These are phyloP conservation scores for Megalops cyprinoides DNA, from an alignment of 2,797 vertebrate species.

Conservation along the genomic window DNA sequence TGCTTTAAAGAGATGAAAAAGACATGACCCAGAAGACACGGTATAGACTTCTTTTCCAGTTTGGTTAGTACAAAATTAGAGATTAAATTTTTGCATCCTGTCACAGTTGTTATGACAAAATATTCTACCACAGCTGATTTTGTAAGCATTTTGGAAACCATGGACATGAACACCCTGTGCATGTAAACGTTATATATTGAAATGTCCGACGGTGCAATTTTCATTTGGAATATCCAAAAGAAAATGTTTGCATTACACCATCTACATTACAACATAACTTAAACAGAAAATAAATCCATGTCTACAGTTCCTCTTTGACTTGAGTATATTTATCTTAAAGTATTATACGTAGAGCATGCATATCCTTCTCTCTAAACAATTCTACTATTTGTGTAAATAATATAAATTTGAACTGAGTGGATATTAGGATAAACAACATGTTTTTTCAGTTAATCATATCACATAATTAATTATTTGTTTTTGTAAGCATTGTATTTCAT, in stretches of 20 bases:
- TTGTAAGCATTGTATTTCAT: constrained; percentile 21
- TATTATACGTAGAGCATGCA: constrained; percentile 25
- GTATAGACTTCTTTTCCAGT: neutral
- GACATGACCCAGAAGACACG: neutral
- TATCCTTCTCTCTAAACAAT: neutral
- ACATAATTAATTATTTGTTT: neutral
- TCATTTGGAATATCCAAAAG: neutral
- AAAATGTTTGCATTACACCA: constrained; percentile 20
- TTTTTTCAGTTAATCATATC: neutral
- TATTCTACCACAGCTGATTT: neutral
- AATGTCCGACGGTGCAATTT: neutral
- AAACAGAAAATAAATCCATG: neutral
- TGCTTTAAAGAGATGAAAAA: neutral
- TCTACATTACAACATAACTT: neutral
- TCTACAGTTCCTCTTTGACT: constrained; percentile 1
- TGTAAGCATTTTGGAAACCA: neutral
- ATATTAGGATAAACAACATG: neutral
- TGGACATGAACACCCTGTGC: neutral
- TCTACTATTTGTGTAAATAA: neutral
- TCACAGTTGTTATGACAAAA: neutral
- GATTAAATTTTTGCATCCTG: neutral
- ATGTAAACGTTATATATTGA: neutral
- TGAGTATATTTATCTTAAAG: constrained; percentile 17
- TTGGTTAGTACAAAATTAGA: neutral
- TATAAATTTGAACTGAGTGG: constrained; percentile 3